These are phyloP conservation scores for Melieria picta DNA, from an alignment of 2,888 invertebrate genomes.

Conservation along the genomic window DNA sequence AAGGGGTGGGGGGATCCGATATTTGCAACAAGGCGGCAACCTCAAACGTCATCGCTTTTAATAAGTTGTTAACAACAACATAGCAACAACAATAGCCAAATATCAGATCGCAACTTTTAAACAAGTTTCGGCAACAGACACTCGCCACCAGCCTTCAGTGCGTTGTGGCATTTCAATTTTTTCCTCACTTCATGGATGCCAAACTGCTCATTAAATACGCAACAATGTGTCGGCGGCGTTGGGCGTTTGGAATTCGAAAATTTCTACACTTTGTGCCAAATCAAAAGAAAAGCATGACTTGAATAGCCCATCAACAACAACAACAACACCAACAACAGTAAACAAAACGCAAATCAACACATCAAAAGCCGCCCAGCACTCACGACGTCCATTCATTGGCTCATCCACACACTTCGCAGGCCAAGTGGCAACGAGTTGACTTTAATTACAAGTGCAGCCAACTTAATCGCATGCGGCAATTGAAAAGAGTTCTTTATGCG, in stretches of 20 bases:
- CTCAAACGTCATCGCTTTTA: slow-evolving; percentile 55
- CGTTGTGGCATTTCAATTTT: background rate
- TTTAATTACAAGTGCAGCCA: slow-evolving; percentile 5
- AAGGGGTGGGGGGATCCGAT: background rate
- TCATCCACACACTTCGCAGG: background rate
- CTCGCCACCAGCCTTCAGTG: background rate
- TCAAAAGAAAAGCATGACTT: background rate
- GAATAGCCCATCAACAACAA: background rate
- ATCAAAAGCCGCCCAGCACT: background rate
- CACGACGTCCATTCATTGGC: no score
- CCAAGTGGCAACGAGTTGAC: background rate
- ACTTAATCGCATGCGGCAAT: background rate
- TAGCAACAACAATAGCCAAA: background rate
- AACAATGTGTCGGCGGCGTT: background rate
- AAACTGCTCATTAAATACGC: background rate
- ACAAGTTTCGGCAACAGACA: no score
- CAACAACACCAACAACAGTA: background rate
- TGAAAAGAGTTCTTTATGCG: background rate
- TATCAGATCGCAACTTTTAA: background rate
- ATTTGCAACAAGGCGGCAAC: background rate
- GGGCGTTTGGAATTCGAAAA: background rate
- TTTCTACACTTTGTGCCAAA: background rate
- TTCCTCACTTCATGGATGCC: background rate
- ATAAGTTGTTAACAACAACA: slow-evolving; percentile 53
- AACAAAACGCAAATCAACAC: background rate